Evolutionary conservation across 1,140 invertebrate genomes (phyloP).

Genomic region (Aethina tumida): DNA sequence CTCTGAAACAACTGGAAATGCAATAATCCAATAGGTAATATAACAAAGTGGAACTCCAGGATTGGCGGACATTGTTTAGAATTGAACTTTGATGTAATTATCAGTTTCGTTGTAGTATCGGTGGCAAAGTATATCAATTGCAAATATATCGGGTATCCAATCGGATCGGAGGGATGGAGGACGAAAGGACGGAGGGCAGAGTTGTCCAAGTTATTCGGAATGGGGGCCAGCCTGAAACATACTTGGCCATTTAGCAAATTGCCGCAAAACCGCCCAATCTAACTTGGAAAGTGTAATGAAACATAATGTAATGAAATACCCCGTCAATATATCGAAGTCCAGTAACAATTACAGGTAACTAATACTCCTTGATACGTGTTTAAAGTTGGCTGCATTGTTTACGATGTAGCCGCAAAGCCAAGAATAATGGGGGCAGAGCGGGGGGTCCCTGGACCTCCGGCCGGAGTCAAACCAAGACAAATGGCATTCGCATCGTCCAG

Average conservation of each 20-base stretch:
- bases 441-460: conserved; percentile 17
- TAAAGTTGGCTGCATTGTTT: conserved; percentile 37
- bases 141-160: conserved; percentile 1
- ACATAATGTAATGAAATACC: conserved; percentile 32
- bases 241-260: conserved; percentile 12
- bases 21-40: no score
- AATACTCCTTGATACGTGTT: conserved; percentile 34
- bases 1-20: no score
- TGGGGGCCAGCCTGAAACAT: conserved; percentile 7
- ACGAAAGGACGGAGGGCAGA: neutral
- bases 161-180: no score
- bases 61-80: no score
- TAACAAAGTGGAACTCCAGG: no score
- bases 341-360: conserved; percentile 35
- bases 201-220: neutral
- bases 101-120: no score
- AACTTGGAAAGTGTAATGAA: conserved; percentile 30
- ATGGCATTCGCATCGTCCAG: conserved; percentile 34
- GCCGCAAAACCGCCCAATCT: conserved; percentile 26
- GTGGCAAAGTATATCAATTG: no score
- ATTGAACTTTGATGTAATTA: no score
- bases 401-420: conserved; percentile 29
- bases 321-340: conserved; percentile 27
- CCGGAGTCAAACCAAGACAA: conserved; percentile 36
- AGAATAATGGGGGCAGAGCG: conserved; percentile 28